Conservation (phyloP, 2,797 vertebrate species). For the Aythya fuligula region DNA sequence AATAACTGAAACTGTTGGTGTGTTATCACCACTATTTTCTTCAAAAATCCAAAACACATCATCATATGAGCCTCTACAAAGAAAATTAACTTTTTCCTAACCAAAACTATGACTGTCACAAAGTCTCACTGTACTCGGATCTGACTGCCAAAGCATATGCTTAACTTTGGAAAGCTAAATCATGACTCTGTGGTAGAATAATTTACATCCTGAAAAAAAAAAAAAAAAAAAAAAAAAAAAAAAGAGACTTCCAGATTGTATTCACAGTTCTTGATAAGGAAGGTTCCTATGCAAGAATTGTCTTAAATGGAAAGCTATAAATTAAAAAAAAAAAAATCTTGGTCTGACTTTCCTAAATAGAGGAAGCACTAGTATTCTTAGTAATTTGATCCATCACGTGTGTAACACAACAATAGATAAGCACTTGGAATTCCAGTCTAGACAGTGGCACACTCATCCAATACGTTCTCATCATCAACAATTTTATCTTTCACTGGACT, state of each 20-base stretch:
- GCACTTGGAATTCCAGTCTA: neutral
- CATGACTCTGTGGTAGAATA: neutral
- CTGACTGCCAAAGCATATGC: neutral
- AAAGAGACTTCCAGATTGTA: neutral
- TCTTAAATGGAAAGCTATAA: neutral
- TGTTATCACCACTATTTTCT: neutral
- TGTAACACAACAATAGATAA: neutral
- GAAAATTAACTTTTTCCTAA: neutral
- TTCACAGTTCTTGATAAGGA: neutral
- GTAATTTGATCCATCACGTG: neutral
- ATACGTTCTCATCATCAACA: neutral
- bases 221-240: neutral
- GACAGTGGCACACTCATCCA: neutral
- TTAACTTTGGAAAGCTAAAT: neutral
- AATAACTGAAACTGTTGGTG: neutral
- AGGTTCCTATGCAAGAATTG: accelerated
- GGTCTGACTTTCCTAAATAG: accelerated
- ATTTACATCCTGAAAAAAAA: neutral
- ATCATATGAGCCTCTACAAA: neutral
- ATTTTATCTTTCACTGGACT: neutral
- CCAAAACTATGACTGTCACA: neutral
- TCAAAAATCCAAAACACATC: neutral
- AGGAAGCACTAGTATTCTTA: neutral
- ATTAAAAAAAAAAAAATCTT: neutral
- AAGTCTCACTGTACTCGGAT: neutral